A percentile compares a stretch with the other conserved stretches of the same genome.
phyloP scores from a whole-genome alignment of 2,888 invertebrate genomes.

The Graphium colonna region DNA sequence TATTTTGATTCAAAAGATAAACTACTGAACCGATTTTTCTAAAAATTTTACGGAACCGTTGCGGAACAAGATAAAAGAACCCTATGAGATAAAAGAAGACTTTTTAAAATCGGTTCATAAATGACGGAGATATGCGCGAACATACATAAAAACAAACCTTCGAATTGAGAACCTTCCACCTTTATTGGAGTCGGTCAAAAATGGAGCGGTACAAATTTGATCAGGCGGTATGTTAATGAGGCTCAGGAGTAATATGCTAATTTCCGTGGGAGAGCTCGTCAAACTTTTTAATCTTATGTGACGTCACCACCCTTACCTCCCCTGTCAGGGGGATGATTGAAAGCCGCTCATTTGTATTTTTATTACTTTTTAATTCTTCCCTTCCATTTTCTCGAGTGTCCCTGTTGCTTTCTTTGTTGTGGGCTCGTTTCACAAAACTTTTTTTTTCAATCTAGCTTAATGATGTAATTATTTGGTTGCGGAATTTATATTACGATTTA shows the following conservation, averaged over 20 bases:
- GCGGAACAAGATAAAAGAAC: too few species aligned
- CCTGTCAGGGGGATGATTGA: conserved; percentile 73
- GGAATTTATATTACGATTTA: too few species aligned
- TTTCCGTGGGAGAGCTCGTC: conserved; percentile 74
- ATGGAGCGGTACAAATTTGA: conserved; percentile 25
- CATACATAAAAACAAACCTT: too few species aligned
- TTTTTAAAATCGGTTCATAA: too few species aligned
- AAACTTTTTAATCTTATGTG: conserved; percentile 80
- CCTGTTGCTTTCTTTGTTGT: conserved; percentile 28
- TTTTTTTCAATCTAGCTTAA: not conserved
- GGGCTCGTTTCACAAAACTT: conserved; percentile 4
- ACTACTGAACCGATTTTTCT: too few species aligned
- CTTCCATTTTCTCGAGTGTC: conserved; percentile 63
- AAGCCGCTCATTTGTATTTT: conserved; percentile 76
- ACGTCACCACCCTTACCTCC: conserved; percentile 45
- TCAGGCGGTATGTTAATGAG: conserved; percentile 65
- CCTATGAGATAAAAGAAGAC: too few species aligned
- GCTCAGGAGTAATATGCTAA: conserved; percentile 70
- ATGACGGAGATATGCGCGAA: too few species aligned
- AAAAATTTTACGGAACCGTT: too few species aligned
- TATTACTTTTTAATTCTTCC: conserved; percentile 78
- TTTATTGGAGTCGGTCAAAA: too few species aligned
- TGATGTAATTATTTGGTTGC: not conserved
- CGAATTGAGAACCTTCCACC: too few species aligned
- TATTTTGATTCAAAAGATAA: too few species aligned